phyloP scores from a whole-genome alignment of 2,113 vertebrate genomes.

The Illadopsis cleaveri region DNA sequence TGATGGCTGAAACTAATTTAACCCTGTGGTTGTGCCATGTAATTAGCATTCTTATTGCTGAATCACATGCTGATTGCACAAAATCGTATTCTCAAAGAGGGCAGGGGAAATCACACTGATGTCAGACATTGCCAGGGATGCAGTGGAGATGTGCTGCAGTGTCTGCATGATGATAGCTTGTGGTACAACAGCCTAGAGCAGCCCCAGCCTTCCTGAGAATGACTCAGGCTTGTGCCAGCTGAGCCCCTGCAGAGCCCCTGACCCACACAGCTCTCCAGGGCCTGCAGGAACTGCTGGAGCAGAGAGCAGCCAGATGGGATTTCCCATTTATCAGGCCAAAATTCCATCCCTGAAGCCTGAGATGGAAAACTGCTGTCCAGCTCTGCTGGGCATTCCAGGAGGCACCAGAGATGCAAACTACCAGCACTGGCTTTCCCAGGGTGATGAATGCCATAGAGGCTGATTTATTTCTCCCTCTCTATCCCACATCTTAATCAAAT shows the following conservation, averaged over 20 bases:
- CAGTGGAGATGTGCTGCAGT: not conserved
- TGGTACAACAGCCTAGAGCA: not conserved
- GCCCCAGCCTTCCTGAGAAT: no score
- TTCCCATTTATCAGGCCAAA: not conserved
- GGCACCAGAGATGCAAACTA: not conserved
- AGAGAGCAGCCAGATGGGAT: not conserved
- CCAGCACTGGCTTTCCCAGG: not conserved
- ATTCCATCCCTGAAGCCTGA: rapidly evolving
- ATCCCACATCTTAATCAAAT: not conserved
- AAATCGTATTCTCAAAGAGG: not conserved
- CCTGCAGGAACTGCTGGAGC: not conserved
- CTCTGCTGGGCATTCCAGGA: not conserved
- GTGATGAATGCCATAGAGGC: not conserved
- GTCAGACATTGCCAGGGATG: not conserved
- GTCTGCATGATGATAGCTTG: not conserved
- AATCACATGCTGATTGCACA: not conserved
- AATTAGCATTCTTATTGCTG: not conserved
- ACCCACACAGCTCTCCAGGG: not conserved
- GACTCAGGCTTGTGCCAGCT: not conserved
- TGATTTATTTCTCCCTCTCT: not conserved
- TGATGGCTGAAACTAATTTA: not conserved
- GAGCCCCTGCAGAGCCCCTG: rapidly evolving
- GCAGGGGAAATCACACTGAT: not conserved
- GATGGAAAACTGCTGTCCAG: not conserved
- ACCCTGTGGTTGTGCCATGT: not conserved